Evolutionary conservation across 2,113 vertebrate species (phyloP).

Genomic region (Bostrychus sinensis): DNA sequence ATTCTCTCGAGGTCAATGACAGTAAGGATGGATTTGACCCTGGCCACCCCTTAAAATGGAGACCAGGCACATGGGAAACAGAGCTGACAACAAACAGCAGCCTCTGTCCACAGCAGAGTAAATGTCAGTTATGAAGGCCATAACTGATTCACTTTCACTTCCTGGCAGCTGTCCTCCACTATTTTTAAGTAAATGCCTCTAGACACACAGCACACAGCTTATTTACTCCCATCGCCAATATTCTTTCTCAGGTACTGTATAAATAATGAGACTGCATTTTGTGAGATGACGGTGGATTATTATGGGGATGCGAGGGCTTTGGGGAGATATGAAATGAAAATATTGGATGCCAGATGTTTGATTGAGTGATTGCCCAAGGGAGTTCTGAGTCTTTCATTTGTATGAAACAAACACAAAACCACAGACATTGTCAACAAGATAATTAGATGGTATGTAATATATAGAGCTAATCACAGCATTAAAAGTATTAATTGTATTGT

Average conservation of each 20-base stretch:
- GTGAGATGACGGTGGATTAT: conserved; percentile 44
- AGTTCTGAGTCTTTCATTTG: conserved; percentile 43
- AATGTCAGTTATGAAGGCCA: conserved; percentile 46
- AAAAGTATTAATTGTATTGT: conserved; percentile 6
- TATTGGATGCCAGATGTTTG: conserved; percentile 53
- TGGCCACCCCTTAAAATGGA: not conserved
- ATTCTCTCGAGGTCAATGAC: not conserved
- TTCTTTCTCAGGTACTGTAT: conserved; percentile 45
- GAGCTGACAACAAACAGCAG: conserved; percentile 22
- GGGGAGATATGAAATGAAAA: conserved; percentile 52
- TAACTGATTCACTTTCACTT: conserved; percentile 49
- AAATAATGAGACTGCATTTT: conserved; percentile 57
- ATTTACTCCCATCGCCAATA: conserved; percentile 46
- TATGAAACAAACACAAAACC: conserved; percentile 38
- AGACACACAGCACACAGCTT: conserved; percentile 19
- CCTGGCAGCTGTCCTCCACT: conserved; percentile 46
- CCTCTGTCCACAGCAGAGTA: conserved; percentile 32
- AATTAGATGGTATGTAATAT: conserved; percentile 12
- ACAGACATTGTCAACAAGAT: conserved; percentile 5
- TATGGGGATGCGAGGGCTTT: conserved; percentile 49
- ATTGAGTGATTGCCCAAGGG: conserved; percentile 38
- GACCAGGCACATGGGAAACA: conserved; percentile 17
- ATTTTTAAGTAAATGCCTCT: conserved; percentile 51
- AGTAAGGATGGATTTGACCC: conserved; percentile 21
- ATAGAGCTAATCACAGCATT: conserved; percentile 10